Evolutionary conservation across 2,888 invertebrate genomes (phyloP), one percentile per base, ranked within the genome.

Genomic region (Athalia rosae): DNA sequence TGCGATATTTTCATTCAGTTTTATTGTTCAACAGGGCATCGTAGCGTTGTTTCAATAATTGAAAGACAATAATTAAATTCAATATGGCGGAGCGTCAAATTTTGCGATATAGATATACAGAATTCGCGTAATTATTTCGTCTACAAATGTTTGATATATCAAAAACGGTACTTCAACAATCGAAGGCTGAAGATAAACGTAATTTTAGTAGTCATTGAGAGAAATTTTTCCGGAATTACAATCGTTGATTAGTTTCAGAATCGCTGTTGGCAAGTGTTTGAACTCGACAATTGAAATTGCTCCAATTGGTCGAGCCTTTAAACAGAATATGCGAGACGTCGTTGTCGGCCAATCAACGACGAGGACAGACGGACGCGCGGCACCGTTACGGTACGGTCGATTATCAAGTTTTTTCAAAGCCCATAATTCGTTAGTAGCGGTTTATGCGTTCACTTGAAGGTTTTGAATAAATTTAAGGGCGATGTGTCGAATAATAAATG

Each of bases 321-420:
- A 74, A 74, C 61, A 59, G 74, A 74, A 74, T 47, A 74, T 61
- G 74, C 74, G 62, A 74, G 41, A 74, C 61, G 43, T 9, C 47
- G 61, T 47, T 58, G 7, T 43, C 11, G 62, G 59, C 74, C 74
- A 74, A 74, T 74, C 48, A 28, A 59, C 74, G 48, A 61, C 74
- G 74, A 74, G 74, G 74, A 74, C 74, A 74, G 62, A 59, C 59
- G 56, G 74, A 48, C 61, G 74, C 74, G 74, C 74, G 74, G 74
- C 61, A 74, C 28, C 74, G 59, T 6, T 9, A 74, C 48, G 61
- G 50, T 61, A 61, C 7, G 11, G 45, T 74, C 48, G 74, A 74
- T 74, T 58, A 61, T 61, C 11, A 11, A 28, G 41, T 13, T 9
- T 9, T 74, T 48, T 28, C 9, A 43, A 48, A 3, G 4, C 15